Conservation (phyloP, 2,113 vertebrate genomes). For the Terrapene triunguis region DNA sequence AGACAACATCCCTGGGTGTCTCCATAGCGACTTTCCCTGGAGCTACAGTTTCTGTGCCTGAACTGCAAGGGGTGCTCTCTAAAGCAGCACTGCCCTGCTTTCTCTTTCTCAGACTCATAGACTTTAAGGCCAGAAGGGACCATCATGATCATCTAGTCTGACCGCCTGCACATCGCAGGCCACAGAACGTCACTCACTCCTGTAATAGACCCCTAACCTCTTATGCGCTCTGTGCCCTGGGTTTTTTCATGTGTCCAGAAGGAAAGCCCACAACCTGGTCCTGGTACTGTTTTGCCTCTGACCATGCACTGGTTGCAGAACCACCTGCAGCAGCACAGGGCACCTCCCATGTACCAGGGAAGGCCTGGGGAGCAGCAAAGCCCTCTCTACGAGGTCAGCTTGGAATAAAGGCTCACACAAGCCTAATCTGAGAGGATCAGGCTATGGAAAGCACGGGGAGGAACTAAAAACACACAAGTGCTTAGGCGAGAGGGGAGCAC, state of each 20-base stretch:
- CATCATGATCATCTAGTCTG: background rate
- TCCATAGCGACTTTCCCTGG: background rate
- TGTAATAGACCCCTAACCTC: background rate
- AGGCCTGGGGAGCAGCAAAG: background rate
- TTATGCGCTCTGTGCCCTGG: background rate
- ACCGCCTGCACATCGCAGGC: background rate
- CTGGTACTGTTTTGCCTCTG: background rate
- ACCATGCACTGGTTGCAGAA: background rate
- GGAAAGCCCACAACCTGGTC: background rate
- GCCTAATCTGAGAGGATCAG: background rate
- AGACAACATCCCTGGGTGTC: background rate
- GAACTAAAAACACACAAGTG: background rate
- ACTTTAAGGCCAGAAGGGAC: background rate
- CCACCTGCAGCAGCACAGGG: background rate
- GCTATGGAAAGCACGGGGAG: background rate
- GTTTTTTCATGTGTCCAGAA: rapidly evolving
- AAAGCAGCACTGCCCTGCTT: background rate
- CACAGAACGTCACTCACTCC: background rate
- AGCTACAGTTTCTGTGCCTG: background rate
- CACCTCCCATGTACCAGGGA: background rate
- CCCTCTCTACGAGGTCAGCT: background rate
- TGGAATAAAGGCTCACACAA: background rate
- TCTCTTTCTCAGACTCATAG: background rate
- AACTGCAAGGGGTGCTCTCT: background rate
- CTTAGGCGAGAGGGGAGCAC: background rate